A percentile compares a stretch with the other conserved stretches of the same genome.
Evolutionary conservation across 2,113 vertebrate genomes (phyloP).

Genomic region (Otolemur garnettii): DNA sequence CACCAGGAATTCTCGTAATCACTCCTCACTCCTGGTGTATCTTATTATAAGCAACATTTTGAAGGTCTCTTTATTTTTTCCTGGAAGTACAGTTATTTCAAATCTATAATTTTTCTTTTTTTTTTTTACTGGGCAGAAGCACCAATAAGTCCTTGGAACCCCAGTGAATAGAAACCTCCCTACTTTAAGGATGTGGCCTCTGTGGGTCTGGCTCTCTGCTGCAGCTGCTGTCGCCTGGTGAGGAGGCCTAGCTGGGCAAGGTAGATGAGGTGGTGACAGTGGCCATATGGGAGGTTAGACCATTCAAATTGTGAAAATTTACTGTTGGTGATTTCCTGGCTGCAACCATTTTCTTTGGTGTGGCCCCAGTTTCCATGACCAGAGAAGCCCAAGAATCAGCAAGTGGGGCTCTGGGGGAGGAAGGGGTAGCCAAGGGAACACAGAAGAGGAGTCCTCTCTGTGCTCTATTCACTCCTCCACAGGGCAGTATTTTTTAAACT

Average conservation of each 20-base stretch:
- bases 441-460: not conserved
- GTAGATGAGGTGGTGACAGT: not conserved
- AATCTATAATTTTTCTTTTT: not conserved
- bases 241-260: not conserved
- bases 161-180: not conserved
- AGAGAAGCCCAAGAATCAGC: not conserved
- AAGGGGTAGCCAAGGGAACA: not conserved
- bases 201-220: not conserved
- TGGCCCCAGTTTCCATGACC: not conserved
- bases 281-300: not conserved
- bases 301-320: not conserved
- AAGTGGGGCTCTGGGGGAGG: not conserved
- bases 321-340: not conserved
- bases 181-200: constrained; percentile 19
- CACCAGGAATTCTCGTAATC: not conserved
- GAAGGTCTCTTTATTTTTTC: too few relatives aligned
- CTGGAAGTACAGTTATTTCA: not conserved
- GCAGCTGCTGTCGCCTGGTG: not conserved
- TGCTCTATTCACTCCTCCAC: not conserved
- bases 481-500: not conserved
- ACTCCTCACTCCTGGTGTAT: not conserved
- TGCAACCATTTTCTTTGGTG: not conserved
- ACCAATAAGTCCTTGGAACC: not conserved
- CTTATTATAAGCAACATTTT: not conserved
- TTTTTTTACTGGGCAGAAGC: not conserved